phyloP scores from a whole-genome alignment of 2,888 invertebrate species.

The Pharmacophagus antenor region DNA sequence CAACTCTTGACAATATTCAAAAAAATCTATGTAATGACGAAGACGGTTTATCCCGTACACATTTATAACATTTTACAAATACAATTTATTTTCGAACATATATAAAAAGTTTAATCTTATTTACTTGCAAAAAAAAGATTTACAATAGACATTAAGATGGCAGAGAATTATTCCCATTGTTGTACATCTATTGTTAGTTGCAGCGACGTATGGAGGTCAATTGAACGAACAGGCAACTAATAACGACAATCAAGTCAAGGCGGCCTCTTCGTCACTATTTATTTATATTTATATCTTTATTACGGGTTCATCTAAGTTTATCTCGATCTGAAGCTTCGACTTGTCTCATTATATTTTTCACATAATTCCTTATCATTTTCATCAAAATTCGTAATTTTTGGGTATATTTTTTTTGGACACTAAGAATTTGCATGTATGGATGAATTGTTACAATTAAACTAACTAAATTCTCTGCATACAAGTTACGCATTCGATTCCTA shows the following conservation, averaged over 20 bases:
- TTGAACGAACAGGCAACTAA: slow-evolving; percentile 58
- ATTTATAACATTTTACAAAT: no score
- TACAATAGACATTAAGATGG: slow-evolving; percentile 44
- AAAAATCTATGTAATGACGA: no score
- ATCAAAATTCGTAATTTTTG: no score
- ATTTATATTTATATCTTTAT: slow-evolving; percentile 21
- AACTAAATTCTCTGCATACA: no score
- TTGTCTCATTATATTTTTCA: not conserved
- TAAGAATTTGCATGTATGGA: no score
- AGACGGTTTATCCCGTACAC: no score
- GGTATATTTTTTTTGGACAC: no score
- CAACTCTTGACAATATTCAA: no score
- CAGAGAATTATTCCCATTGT: slow-evolving; percentile 63
- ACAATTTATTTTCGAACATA: not conserved
- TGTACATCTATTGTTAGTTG: slow-evolving; percentile 59
- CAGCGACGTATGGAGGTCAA: slow-evolving; percentile 59
- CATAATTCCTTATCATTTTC: not conserved
- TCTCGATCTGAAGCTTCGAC: not conserved
- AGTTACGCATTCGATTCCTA: not conserved
- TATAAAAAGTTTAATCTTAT: slow-evolving; percentile 15
- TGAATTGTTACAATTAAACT: no score
- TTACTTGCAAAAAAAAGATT: slow-evolving; percentile 22
- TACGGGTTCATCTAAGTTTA: slow-evolving; percentile 6
- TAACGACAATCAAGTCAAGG: slow-evolving; percentile 48
- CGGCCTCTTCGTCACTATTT: not conserved